Evolutionary conservation across 2,113 vertebrate genomes (phyloP), one percentile per base, ranked within the genome.

Genomic region (Tachysurus fulvidraco): DNA sequence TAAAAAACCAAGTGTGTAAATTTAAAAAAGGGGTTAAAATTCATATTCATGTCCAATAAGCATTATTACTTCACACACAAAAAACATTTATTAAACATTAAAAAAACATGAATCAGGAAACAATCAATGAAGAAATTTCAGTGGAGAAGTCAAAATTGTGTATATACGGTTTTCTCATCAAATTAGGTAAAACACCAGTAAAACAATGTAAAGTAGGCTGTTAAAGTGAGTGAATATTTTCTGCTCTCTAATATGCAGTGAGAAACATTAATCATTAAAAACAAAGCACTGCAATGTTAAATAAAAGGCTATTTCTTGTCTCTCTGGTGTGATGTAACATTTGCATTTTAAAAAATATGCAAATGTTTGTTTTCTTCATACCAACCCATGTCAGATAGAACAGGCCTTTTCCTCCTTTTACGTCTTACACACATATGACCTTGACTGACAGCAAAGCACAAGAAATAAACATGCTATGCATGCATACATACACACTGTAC

Each of bases 301-400:
- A 65, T 67, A 65, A 88, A 78, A 92, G 87, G 23, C 59, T n/a
- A 81, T 67, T 87, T 71, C 3, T 67, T 65, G 36, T 73, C 62
- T 84, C 87, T 55, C 54, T 77, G 79, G 85, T 89, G 88, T 90
- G 88, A 90, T 87, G 89, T 81, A 87, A 86, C 86, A 86, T 89
- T 89, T 86, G 87, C 89, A 81, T 78, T 85, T 46, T 54, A 28
- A 79, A 3, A 79, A 73, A 83, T 86, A 86, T 81, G 76, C 86
- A 89, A 90, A 89, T 64, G 85, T 80, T 77, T 44, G 77, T 88
- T 89, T 89, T 87, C 73, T 83, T 88, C 89, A 95, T 96, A 96
- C 95, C 94, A 95, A 95, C 95, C 95, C 89, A 73, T 84, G 92
- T 89, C 87, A 55, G 67, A 60, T 74, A 88, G 84, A 77, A 88